Percentiles rank a stretch among this genome's conserved stretches.
These are phyloP conservation scores for Odontothrips loti DNA, from an alignment of 2,888 invertebrate genomes.

Conservation along the genomic window DNA sequence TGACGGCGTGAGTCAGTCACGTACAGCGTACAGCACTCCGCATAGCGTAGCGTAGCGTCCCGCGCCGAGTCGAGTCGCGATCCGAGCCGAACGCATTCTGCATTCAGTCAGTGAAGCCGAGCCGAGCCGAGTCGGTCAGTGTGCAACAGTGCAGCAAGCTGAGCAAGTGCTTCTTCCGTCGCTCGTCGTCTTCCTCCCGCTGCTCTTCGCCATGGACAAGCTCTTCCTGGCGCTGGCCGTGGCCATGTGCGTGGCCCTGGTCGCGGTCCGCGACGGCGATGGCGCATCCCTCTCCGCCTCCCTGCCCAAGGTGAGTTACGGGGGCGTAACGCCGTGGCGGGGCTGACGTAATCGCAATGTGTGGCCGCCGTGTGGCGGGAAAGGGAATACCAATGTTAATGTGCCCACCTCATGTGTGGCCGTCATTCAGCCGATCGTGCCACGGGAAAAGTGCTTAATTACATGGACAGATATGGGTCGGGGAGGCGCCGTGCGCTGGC, in stretches of 20 bases:
- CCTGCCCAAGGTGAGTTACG: constrained; percentile 8
- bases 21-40: background rate
- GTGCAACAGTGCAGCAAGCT: background rate
- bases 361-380: too few species aligned
- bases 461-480: too few species aligned
- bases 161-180: background rate
- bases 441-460: too few species aligned
- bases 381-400: too few species aligned
- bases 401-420: too few species aligned
- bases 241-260: constrained; percentile 1
- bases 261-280: background rate
- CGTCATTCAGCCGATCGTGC: too few species aligned
- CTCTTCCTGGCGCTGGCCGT: background rate
- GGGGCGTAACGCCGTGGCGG: background rate
- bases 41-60: background rate
- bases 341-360: background rate
- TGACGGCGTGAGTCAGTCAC: constrained; percentile 15
- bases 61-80: too few species aligned
- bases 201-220: background rate
- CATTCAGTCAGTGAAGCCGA: background rate
- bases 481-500: too few species aligned
- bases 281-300: background rate
- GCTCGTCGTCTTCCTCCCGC: too few species aligned
- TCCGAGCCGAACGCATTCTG: background rate
- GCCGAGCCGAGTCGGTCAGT: background rate